These are phyloP conservation scores for Tenthredo amoena DNA, from an alignment of 2,888 invertebrate genomes.

Conservation along the genomic window DNA sequence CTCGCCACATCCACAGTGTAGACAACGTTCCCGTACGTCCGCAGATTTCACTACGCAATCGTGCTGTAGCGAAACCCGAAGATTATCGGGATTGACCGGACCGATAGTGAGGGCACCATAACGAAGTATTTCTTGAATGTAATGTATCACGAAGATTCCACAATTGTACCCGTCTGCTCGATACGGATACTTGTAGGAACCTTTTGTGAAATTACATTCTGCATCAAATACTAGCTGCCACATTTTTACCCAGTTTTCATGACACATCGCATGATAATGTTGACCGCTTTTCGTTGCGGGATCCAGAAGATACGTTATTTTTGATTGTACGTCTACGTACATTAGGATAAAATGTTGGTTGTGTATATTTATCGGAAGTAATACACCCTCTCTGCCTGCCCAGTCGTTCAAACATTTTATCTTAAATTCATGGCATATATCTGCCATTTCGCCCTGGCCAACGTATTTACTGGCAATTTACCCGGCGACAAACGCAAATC, in stretches of 20 bases:
- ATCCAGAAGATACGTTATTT: slow-evolving; percentile 16
- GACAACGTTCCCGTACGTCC: slow-evolving; percentile 32
- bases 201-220: not conserved
- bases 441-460: not conserved
- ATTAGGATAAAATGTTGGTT: slow-evolving; percentile 36
- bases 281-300: not conserved
- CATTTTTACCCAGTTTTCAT: not conserved
- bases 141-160: slow-evolving; percentile 52
- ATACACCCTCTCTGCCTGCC: not conserved
- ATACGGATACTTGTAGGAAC: slow-evolving; percentile 26
- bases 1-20: not conserved
- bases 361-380: slow-evolving; percentile 30
- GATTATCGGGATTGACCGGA: slow-evolving; percentile 12
- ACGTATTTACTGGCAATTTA: slow-evolving; percentile 6
- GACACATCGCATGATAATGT: slow-evolving; percentile 5
- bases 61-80: slow-evolving; percentile 36
- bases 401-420: not conserved
- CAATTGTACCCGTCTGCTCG: slow-evolving; percentile 53
- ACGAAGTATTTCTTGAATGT: slow-evolving; percentile 34
- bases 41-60: slow-evolving; percentile 27
- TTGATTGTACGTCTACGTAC: not conserved
- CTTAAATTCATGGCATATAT: slow-evolving; percentile 28
- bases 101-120: slow-evolving; percentile 10
- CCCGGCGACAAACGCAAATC: slow-evolving; percentile 5
- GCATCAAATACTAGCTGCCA: slow-evolving; percentile 27